phyloP scores from a whole-genome alignment of 2,888 invertebrate species.

The Halocaridina rubra region DNA sequence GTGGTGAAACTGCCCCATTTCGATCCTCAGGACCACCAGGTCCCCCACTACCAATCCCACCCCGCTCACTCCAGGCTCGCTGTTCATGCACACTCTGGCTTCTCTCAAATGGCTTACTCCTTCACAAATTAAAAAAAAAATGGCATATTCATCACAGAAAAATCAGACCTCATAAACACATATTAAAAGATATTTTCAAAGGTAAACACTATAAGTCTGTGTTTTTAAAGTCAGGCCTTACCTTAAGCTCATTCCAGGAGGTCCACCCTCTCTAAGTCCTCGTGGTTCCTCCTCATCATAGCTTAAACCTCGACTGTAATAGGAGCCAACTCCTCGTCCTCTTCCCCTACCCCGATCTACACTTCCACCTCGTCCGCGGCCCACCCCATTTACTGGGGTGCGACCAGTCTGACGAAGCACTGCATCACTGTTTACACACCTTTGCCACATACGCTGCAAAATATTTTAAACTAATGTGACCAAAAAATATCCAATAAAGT shows the following conservation, averaged over 20 bases:
- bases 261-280: constrained; percentile 61
- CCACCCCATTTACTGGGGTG: constrained; percentile 56
- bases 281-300: constrained; percentile 70
- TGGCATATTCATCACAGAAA: no score
- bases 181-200: neutral
- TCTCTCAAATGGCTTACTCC: constrained; percentile 65
- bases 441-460: constrained; percentile 71
- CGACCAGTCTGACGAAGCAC: constrained; percentile 69
- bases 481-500: no score
- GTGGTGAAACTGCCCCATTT: constrained; percentile 73
- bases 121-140: no score
- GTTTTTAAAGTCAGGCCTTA: no score
- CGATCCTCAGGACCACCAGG: constrained; percentile 65
- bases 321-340: constrained; percentile 69
- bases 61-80: constrained; percentile 72
- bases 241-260: constrained; percentile 58
- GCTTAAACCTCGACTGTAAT: constrained; percentile 70
- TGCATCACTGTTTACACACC: constrained; percentile 72
- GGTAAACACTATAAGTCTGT: no score
- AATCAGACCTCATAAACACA: neutral
- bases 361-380: constrained; percentile 68
- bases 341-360: constrained; percentile 65
- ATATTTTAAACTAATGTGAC: no score
- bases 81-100: constrained; percentile 70
- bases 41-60: constrained; percentile 24